Conservation (phyloP, 2,797 vertebrate species). For the Cyclura pinguis region DNA sequence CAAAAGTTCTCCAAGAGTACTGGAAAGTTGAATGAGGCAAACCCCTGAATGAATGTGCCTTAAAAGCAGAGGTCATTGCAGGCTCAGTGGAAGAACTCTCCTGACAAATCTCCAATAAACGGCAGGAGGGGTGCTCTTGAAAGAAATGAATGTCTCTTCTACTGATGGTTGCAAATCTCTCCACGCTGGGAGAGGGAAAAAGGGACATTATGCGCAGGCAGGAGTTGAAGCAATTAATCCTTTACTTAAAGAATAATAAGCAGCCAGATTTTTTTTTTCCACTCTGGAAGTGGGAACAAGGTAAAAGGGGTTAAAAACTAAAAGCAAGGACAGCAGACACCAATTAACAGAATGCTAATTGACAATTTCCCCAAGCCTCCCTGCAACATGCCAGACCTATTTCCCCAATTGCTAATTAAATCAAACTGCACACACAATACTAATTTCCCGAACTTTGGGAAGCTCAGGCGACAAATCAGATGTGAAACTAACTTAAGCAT, state of each 20-base stretch:
- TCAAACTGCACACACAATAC: constrained; percentile 84
- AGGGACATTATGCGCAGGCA: constrained; percentile 77
- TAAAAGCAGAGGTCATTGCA: constrained; percentile 26
- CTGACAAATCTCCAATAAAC: constrained; percentile 20
- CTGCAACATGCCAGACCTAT: constrained; percentile 86
- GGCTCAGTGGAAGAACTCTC: constrained; percentile 25
- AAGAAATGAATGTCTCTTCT: constrained; percentile 38
- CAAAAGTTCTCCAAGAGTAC: constrained; percentile 12
- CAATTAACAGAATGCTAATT: constrained; percentile 89
- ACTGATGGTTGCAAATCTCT: constrained; percentile 66
- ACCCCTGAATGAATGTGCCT: constrained; percentile 19
- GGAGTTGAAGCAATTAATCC: constrained; percentile 85
- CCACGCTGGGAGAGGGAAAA: constrained; percentile 54
- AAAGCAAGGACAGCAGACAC: constrained; percentile 86
- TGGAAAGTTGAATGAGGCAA: constrained; percentile 28
- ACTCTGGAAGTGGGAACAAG: constrained; percentile 82
- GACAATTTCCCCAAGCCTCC: constrained; percentile 87
- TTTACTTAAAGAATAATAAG: constrained; percentile 88
- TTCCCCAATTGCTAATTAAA: constrained; percentile 89
- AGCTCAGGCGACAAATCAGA: constrained; percentile 84
- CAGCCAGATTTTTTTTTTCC: constrained; percentile 79
- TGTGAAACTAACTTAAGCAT: constrained; percentile 79
- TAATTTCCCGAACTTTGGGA: constrained; percentile 85
- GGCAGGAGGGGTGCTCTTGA: constrained; percentile 34
- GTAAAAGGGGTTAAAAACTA: constrained; percentile 89